A percentile compares a stretch with the other conserved stretches of the same genome.
Conservation (phyloP, 2,113 vertebrate species). For the Candoia aspera region DNA sequence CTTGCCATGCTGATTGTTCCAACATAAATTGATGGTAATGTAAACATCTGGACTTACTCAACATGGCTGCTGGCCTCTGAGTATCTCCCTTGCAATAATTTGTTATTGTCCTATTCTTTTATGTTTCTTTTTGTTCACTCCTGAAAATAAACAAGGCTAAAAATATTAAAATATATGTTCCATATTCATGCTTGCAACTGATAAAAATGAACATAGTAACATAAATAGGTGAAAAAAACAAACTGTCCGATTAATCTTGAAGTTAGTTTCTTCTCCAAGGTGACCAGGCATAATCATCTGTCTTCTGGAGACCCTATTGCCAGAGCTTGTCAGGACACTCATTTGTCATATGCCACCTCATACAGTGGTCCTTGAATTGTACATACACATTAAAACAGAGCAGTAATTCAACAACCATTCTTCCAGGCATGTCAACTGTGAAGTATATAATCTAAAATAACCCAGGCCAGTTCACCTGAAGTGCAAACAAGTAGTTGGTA, state of each 20-base stretch:
- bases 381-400: constrained; percentile 21
- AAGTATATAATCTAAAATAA: constrained; percentile 44
- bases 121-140: neutral
- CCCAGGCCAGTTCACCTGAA: constrained; percentile 59
- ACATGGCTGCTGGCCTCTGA: neutral
- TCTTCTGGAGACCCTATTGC: constrained; percentile 31
- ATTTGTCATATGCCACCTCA: constrained; percentile 50
- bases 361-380: constrained; percentile 43
- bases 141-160: neutral
- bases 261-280: constrained; percentile 49
- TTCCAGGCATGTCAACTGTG: constrained; percentile 41
- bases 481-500: constrained; percentile 57
- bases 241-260: constrained; percentile 47
- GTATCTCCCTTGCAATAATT: neutral
- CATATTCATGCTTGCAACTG: neutral
- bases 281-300: constrained; percentile 36
- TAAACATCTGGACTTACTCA: neutral
- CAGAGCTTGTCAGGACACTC: constrained; percentile 48
- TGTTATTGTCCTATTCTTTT: too few species aligned
- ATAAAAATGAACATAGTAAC: constrained; percentile 6
- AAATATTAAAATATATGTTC: neutral
- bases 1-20: neutral
- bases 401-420: constrained; percentile 46
- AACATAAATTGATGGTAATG: neutral
- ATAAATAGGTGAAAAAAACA: constrained; percentile 42